Evolutionary conservation across 2,797 vertebrate species (phyloP).

Genomic region (Poliocrania exsul): DNA sequence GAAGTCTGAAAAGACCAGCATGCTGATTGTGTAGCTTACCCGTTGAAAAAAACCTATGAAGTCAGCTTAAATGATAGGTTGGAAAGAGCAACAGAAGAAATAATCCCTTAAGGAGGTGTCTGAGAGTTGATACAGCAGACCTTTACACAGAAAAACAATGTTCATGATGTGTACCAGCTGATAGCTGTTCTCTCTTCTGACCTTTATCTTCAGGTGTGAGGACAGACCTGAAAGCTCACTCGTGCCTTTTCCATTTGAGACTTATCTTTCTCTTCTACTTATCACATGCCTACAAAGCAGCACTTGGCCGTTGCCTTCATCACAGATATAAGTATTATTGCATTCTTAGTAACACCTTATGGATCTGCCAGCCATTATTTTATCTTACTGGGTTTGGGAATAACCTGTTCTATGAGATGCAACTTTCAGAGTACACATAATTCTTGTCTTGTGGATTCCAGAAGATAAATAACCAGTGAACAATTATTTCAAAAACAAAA

Average conservation of each 20-base stretch:
- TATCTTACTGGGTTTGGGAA: not conserved
- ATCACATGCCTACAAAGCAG: not conserved
- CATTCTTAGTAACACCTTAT: not conserved
- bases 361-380: not conserved
- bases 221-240: not conserved
- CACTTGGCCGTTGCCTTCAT: not conserved
- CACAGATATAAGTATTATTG: not conserved
- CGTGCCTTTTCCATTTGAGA: not conserved
- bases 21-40: not conserved
- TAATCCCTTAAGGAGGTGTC: slow-evolving; percentile 20
- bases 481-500: not conserved
- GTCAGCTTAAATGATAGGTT: not conserved
- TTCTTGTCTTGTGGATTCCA: not conserved
- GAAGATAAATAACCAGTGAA: not conserved
- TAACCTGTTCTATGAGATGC: not conserved
- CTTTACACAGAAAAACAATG: slow-evolving; percentile 56
- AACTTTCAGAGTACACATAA: not conserved
- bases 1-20: not conserved
- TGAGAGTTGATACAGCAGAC: not conserved
- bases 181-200: slow-evolving; percentile 39
- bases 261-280: not conserved
- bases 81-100: not conserved
- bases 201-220: slow-evolving; percentile 41
- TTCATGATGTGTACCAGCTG: not conserved
- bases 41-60: not conserved